Evolutionary conservation across 2,888 invertebrate species (phyloP).

Genomic region (Atherix ibis): DNA sequence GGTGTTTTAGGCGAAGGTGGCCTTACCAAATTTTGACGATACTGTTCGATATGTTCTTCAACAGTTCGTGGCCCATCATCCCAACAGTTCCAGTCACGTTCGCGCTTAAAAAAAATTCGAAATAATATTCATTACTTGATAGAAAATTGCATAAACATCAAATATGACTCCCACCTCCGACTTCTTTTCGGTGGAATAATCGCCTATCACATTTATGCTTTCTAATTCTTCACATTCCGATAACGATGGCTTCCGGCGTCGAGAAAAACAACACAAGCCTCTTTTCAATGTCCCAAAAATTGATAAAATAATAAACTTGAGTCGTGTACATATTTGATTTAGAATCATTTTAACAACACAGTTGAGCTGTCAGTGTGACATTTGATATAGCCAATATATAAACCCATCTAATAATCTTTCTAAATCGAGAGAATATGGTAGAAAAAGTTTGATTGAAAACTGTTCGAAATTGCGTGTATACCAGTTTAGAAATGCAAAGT

Average conservation of each 20-base stretch:
- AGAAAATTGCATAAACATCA: not conserved
- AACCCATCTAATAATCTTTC: too few species aligned
- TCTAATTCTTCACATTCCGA: constrained; percentile 40
- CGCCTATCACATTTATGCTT: constrained; percentile 38
- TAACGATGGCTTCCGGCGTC: constrained; percentile 36
- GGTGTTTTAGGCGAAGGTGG: constrained; percentile 29
- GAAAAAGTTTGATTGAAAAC: too few species aligned
- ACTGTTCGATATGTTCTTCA: constrained; percentile 47
- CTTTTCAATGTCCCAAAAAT: constrained; percentile 39
- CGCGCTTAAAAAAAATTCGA: constrained; percentile 16
- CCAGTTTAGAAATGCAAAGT: too few species aligned
- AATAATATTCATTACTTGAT: constrained; percentile 6
- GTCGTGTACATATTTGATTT: constrained; percentile 34
- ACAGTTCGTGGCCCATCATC: constrained; percentile 39
- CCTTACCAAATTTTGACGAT: constrained; percentile 38
- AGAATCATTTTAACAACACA: constrained; percentile 34
- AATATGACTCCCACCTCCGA: constrained; percentile 2
- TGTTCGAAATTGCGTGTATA: too few species aligned
- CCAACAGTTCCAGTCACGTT: constrained; percentile 44
- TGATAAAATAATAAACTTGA: constrained; percentile 39
- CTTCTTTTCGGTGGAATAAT: constrained; percentile 14
- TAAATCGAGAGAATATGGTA: too few species aligned
- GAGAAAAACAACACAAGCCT: constrained; percentile 44
- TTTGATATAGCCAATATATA: too few species aligned
- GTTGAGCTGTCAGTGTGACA: too few species aligned